Base-by-base conservation (phyloP, 1,140 invertebrate genomes). In the Zaprionus nigranus region DNA sequence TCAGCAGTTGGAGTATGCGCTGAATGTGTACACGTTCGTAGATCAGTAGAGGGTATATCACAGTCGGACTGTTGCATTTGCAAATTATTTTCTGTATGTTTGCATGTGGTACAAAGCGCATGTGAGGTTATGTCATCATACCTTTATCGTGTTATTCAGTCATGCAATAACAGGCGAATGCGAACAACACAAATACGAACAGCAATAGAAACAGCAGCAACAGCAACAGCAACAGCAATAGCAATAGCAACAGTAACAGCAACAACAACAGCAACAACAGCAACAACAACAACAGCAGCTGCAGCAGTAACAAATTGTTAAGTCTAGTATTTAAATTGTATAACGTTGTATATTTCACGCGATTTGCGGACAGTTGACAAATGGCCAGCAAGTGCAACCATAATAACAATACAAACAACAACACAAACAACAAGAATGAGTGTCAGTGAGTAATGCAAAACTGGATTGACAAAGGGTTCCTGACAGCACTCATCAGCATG, bases 251-350 rank as follows among this genome's bases (percentile, higher is more conserved):
- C n/a, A n/a, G n/a, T n/a, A n/a, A n/a, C n/a, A n/a, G n/a, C 46
- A 69, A 28, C n/a, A 68, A 65, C 17, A 53, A 51, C 30, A 40
- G 9, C n/a, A 56, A 24, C 49, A 49, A 24, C 49, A 49, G 11
- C 46, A 75, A 65, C 46, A 69, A 28, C n/a, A 68, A 65, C 17
- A 53, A 51, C 30, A 40, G 9, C n/a, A 56, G 38, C 46, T 40
- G 28, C 20, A 22, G 20, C 28, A 59, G 57, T 36, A 67, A 67
- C 67, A 82, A 82, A 74, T 66, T 56, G 22, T 80, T 73, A 84
- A 77, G 53, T 83, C 51, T 78, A 81, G 82, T 85, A 84, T 71
- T 84, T 81, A 81, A 84, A 85, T 84, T 85, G 66, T 81, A 78
- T 81, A 84, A 85, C 78, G 64, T 59, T 81, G 81, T 85, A 78